Conservation (phyloP, 2,113 vertebrate genomes). For the Ochotona curzoniae region DNA sequence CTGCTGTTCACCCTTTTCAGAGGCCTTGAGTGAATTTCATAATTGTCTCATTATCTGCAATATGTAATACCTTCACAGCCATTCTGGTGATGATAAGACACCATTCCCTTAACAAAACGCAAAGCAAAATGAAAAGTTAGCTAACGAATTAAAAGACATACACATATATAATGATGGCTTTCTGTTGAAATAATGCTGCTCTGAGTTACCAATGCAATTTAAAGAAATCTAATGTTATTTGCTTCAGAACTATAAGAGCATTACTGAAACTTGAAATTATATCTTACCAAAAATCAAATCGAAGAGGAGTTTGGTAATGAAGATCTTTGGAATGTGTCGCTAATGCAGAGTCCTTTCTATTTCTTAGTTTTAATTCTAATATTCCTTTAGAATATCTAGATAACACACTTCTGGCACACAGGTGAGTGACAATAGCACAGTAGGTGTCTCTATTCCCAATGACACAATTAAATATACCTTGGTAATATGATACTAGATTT, state of each 20-base stretch:
- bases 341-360: not conserved
- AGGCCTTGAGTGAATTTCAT: conserved; percentile 70
- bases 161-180: conserved; percentile 39
- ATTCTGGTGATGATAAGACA: conserved; percentile 31
- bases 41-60: conserved; percentile 70
- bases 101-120: conserved; percentile 51
- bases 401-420: too few species aligned
- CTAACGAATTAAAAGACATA: not conserved
- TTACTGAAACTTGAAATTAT: not conserved
- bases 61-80: conserved; percentile 47
- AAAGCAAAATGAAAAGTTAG: conserved; percentile 47
- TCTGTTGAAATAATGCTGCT: conserved; percentile 48
- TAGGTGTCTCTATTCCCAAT: too few species aligned
- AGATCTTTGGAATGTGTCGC: not conserved
- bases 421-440: too few species aligned
- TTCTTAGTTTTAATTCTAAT: not conserved
- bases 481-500: too few species aligned
- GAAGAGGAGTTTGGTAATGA: conserved; percentile 5
- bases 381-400: not conserved
- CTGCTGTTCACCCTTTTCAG: conserved; percentile 70
- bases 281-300: conserved; percentile 47
- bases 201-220: not conserved
- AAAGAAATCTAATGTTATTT: not conserved
- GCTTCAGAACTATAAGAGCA: conserved; percentile 1
- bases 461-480: too few species aligned